Evolutionary conservation across 2,888 invertebrate species (phyloP).

Genomic region (Eupithecia vulgata): DNA sequence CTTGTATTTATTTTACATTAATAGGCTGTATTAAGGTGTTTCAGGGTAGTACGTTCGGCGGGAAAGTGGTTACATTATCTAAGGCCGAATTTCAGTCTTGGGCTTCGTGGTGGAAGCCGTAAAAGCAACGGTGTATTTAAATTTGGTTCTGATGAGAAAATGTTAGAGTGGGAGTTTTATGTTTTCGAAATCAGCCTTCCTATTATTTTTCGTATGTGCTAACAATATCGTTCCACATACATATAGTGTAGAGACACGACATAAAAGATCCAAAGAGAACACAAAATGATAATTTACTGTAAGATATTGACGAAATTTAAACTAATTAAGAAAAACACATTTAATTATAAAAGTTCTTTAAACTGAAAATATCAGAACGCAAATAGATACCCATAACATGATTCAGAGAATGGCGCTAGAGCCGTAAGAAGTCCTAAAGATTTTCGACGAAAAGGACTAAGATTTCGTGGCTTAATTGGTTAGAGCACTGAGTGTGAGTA

Average conservation of each 20-base stretch:
- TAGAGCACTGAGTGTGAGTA: too few relatives aligned
- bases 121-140: slow-evolving; percentile 49
- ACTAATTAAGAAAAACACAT: too few relatives aligned
- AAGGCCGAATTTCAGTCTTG: slow-evolving; percentile 66
- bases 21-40: slow-evolving; percentile 42
- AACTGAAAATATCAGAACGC: neutral
- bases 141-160: slow-evolving; percentile 47
- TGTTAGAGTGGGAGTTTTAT: slow-evolving; percentile 28
- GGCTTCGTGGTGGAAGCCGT: slow-evolving; percentile 44
- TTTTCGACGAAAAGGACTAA: too few relatives aligned
- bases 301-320: too few relatives aligned
- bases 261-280: too few relatives aligned
- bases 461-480: too few relatives aligned
- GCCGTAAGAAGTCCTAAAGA: too few relatives aligned
- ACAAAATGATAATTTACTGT: too few relatives aligned
- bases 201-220: neutral
- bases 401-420: too few relatives aligned
- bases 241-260: too few relatives aligned
- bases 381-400: too few relatives aligned
- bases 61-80: slow-evolving; percentile 72
- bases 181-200: neutral
- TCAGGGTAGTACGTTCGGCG: slow-evolving; percentile 45
- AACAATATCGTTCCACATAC: neutral
- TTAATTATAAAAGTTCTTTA: too few relatives aligned
- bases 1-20: slow-evolving; percentile 26